Evolutionary conservation across 2,888 invertebrate species (phyloP).

Genomic region (Drosophila diplacantha): DNA sequence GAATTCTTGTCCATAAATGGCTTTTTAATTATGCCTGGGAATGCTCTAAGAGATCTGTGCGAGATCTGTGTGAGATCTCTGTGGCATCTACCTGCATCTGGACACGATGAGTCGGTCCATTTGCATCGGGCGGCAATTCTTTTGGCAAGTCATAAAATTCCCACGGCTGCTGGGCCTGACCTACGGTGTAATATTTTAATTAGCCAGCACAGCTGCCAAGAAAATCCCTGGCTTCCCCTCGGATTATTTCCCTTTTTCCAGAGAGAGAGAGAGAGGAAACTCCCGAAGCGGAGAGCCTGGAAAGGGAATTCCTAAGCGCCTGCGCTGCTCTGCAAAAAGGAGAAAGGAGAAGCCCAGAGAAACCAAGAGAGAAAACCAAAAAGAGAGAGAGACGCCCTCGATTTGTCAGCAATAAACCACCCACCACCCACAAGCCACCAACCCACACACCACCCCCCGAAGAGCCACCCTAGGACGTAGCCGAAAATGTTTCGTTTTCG

Average conservation of each 20-base stretch:
- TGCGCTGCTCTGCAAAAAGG: conserved; percentile 26
- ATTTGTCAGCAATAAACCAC: conserved; percentile 7
- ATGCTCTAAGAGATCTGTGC: conserved; percentile 7
- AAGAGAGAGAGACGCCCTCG: conserved; percentile 16
- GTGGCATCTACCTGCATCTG: conserved; percentile 21
- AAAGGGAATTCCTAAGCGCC: conserved; percentile 15
- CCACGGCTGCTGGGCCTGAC: conserved; percentile 53
- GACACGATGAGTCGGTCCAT: conserved; percentile 13
- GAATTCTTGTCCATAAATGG: conserved; percentile 44
- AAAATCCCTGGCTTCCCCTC: conserved; percentile 20
- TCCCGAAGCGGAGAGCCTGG: conserved; percentile 14
- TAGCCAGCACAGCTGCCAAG: conserved; percentile 41
- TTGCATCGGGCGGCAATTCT: conserved; percentile 3
- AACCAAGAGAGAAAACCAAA: not conserved
- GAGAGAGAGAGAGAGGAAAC: conserved; percentile 13
- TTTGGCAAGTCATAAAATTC: conserved; percentile 57
- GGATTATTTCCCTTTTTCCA: conserved; percentile 21
- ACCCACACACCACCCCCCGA: conserved; percentile 8
- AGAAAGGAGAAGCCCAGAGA: not conserved
- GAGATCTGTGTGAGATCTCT: not conserved
- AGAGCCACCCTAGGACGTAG: conserved; percentile 5
- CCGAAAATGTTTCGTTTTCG: conserved; percentile 60
- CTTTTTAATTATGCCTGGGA: conserved; percentile 56
- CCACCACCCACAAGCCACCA: not conserved
- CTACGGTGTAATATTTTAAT: conserved; percentile 59